Evolutionary conservation across 2,888 invertebrate genomes (phyloP).

Genomic region (Cyclophora punctaria): DNA sequence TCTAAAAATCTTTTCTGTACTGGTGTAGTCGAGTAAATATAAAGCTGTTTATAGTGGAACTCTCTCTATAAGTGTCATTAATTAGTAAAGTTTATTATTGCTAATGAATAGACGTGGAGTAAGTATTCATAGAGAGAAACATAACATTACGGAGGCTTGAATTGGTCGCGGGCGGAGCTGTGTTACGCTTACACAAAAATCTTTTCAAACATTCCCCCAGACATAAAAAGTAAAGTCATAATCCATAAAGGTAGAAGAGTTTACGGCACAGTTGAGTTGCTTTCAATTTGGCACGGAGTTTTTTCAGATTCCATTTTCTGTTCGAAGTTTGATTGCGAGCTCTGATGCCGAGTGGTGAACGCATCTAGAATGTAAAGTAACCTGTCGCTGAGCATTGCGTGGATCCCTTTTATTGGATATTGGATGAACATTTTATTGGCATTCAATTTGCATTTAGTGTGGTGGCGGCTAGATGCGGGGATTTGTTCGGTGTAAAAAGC

Average conservation of each 20-base stretch:
- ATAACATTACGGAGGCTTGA: no score
- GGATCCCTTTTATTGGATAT: slow-evolving; percentile 34
- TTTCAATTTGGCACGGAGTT: slow-evolving; percentile 29
- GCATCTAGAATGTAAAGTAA: slow-evolving; percentile 45
- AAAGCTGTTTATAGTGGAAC: no score
- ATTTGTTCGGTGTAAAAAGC: no score
- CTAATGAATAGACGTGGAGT: no score
- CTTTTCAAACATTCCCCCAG: slow-evolving; percentile 6
- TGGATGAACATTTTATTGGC: slow-evolving; percentile 36
- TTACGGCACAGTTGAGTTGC: slow-evolving; percentile 22
- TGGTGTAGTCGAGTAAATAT: no score
- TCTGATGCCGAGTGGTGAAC: slow-evolving; percentile 31
- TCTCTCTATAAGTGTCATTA: no score
- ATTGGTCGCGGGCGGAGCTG: no score
- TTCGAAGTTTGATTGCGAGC: slow-evolving; percentile 42
- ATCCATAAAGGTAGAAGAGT: slow-evolving; percentile 13
- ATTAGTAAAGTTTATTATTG: no score
- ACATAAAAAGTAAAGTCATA: slow-evolving; percentile 19
- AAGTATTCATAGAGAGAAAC: no score
- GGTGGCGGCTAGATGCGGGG: slow-evolving; percentile 13
- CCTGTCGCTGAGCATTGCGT: slow-evolving; percentile 27
- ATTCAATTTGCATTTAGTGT: slow-evolving; percentile 35
- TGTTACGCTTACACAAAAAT: slow-evolving; percentile 4
- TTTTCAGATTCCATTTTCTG: slow-evolving; percentile 25
- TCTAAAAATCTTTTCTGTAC: no score